Evolutionary conservation across 2,797 vertebrate species (phyloP).

Genomic region (Lepus oiostolus): DNA sequence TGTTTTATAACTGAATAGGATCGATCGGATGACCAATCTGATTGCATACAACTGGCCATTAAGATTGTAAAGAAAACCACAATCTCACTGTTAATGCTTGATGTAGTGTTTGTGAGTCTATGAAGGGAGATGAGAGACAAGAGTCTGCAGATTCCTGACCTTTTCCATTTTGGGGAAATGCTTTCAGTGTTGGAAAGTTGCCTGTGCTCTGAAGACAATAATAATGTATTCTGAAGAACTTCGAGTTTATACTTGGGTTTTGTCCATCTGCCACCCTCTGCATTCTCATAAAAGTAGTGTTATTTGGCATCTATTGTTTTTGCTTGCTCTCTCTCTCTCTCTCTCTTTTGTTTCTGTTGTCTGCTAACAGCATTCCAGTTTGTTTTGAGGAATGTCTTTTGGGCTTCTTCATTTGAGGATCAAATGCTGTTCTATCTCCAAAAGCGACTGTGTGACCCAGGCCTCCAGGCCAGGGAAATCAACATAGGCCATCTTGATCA

Average conservation of each 20-base stretch:
- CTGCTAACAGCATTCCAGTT: background rate
- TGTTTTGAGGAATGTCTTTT: background rate
- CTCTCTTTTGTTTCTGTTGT: background rate
- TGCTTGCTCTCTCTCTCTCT: background rate
- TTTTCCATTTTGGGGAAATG: conserved; percentile 56
- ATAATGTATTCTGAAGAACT: background rate
- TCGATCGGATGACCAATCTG: background rate
- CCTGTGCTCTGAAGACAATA: conserved; percentile 42
- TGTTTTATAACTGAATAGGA: conserved; percentile 36
- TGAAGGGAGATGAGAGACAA: conserved; percentile 55
- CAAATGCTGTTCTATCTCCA: background rate
- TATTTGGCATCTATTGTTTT: background rate
- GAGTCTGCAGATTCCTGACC: conserved; percentile 49
- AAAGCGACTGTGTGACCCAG: background rate
- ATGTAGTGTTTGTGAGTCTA: conserved; percentile 63
- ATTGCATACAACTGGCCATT: conserved; percentile 52
- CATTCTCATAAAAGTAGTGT: conserved; percentile 7
- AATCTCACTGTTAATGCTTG: conserved; percentile 56
- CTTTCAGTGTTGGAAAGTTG: conserved; percentile 63
- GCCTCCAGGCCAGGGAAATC: background rate
- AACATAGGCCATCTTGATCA: background rate
- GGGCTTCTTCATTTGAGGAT: background rate
- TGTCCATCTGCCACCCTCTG: background rate
- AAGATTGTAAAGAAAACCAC: background rate
- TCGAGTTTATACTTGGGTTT: conserved; percentile 42